A percentile compares a stretch with the other conserved stretches of the same genome.
Evolutionary conservation across 2,797 vertebrate species (phyloP).

Genomic region (Megaceryle alcyon): DNA sequence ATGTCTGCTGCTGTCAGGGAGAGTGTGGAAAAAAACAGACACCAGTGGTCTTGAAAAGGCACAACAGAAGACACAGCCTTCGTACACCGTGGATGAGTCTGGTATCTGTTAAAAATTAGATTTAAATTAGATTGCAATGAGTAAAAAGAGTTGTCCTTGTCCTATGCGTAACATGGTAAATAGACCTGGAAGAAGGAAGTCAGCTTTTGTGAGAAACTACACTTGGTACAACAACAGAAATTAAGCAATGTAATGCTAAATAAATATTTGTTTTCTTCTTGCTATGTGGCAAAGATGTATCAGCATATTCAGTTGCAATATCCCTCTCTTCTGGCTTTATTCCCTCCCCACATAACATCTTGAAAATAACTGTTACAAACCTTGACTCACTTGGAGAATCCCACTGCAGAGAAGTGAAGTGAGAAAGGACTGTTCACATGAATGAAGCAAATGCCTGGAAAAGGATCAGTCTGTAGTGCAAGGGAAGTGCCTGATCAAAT

Average conservation of each 20-base stretch:
- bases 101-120: not conserved
- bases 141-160: not conserved
- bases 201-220: not conserved
- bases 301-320: not conserved
- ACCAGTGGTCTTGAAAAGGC: not conserved
- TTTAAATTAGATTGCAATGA: not conserved
- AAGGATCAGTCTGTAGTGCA: not conserved
- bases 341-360: not conserved
- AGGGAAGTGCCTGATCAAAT: not conserved
- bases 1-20: not conserved
- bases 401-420: not conserved
- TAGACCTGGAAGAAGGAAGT: not conserved
- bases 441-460: not conserved
- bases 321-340: not conserved
- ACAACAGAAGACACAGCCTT: not conserved
- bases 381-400: not conserved
- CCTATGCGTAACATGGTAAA: fast-evolving
- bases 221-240: not conserved
- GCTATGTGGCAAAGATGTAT: not conserved
- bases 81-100: too few relatives aligned
- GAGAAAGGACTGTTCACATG: not conserved
- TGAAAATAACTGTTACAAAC: not conserved
- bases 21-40: not conserved
- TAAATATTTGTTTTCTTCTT: not conserved
- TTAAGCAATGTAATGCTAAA: not conserved